Evolutionary conservation across 2,797 vertebrate species (phyloP), one percentile per base, ranked within the genome.

Genomic region (Acomys russatus): DNA sequence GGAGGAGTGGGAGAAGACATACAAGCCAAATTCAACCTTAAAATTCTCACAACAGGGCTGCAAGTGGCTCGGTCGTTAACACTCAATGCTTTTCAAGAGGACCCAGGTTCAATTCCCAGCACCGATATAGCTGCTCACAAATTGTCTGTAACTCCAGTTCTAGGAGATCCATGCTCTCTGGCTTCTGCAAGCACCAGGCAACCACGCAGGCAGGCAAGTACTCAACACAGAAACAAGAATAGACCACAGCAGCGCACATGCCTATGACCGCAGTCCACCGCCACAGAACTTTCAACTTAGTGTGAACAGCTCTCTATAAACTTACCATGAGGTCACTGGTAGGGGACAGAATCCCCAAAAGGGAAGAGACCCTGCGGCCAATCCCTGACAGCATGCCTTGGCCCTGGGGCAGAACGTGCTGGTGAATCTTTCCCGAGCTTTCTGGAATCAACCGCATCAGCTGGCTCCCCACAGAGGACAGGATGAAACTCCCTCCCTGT

Each of bases 381-480:
- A 99, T 99, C 82, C 99, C 99, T 0, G 99, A 99, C 87, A 99
- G 99, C 99, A 99, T 94, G 2, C 99, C 99, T 94, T 99, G 99
- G 1, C 99, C 99, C 73, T 99, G 99, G 92, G 99, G 99, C 78
- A 99, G 96, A 0, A 98, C 51, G 25, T 99, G 98, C 93, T 98
- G 98, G 97, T 99, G 98, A 70, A 99, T 99, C 97, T 98, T 99
- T 25, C 99, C 99, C 0, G 98, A 99, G 44, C 95, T 94, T 38
- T 99, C 99, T 0, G 98, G 98, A 1, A 97, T 97, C 90, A 99
- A 90, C 35, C 99, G 98, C 95, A 99, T 33, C 59, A 99, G 98
- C 0, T 99, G 99, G 90, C 98, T 99, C 83, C 98, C 99, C 14
- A 97, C 98, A 0, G 99, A 99, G 2, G 99, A 99, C 84, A 99